Evolutionary conservation across 2,797 vertebrate genomes (phyloP).

Genomic region (Sphenopsis melanotis): DNA sequence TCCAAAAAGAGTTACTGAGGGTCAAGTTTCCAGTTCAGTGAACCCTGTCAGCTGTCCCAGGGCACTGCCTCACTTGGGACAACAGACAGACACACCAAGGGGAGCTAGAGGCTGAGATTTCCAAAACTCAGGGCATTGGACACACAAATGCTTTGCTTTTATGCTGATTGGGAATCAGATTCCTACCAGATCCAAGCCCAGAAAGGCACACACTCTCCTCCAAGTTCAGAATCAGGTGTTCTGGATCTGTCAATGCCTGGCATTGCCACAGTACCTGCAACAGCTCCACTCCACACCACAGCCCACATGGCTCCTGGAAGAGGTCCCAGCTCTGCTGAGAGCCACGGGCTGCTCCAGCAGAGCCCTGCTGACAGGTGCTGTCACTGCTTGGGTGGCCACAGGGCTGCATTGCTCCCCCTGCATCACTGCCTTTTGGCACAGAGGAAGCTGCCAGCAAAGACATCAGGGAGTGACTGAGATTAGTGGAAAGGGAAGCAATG

Average conservation of each 20-base stretch:
- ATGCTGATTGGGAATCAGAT: background rate
- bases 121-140: background rate
- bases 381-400: background rate
- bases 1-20: slow-evolving; percentile 34
- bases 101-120: background rate
- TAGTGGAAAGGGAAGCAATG: background rate
- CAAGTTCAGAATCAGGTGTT: background rate
- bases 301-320: background rate
- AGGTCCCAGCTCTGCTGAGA: background rate
- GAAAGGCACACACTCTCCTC: background rate
- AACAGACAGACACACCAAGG: background rate
- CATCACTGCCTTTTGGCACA: background rate
- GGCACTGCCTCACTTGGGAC: background rate
- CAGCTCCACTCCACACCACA: background rate
- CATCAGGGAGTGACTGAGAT: background rate
- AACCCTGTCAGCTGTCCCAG: slow-evolving; percentile 35
- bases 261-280: background rate
- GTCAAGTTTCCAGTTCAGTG: slow-evolving; percentile 59
- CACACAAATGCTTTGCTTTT: background rate
- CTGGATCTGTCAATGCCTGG: background rate
- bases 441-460: background rate
- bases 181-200: background rate
- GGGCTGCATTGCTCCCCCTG: background rate
- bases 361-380: background rate
- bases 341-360: background rate